phyloP scores from a whole-genome alignment of 2,113 vertebrate genomes.

The Gavia stellata region DNA sequence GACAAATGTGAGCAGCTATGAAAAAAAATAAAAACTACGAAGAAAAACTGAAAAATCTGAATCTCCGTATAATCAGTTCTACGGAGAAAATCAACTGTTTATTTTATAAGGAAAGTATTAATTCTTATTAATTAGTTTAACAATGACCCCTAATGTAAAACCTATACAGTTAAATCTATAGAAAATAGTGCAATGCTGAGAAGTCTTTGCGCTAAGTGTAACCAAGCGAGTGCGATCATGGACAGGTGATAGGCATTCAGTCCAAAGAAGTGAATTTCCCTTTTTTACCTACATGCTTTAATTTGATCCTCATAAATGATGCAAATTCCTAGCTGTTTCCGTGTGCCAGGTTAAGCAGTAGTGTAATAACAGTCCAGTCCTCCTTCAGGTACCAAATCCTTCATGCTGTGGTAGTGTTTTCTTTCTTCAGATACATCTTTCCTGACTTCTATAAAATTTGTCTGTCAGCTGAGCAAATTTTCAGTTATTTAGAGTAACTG shows the following conservation, averaged over 20 bases:
- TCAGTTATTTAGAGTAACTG: neutral
- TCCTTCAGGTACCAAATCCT: neutral
- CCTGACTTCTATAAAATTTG: neutral
- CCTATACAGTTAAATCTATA: neutral
- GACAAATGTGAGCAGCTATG: neutral
- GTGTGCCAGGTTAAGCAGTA: neutral
- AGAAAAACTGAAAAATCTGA: neutral
- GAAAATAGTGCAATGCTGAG: neutral
- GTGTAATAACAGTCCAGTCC: neutral
- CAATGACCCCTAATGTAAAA: neutral
- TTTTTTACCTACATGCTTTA: neutral
- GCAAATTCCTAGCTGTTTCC: neutral
- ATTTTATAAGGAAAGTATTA: neutral
- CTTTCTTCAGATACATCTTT: neutral
- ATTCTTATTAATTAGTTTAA: neutral
- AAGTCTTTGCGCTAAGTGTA: neutral
- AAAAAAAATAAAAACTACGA: neutral
- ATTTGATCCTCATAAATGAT: neutral
- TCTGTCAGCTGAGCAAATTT: neutral
- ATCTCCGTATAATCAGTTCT: neutral
- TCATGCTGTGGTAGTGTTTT: neutral
- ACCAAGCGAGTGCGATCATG: rapidly evolving
- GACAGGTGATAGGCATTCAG: neutral
- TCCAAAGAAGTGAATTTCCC: neutral
- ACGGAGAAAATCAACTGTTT: neutral